Conservation (phyloP, 2,888 invertebrate genomes). For the Oscheius sp. region DNA sequence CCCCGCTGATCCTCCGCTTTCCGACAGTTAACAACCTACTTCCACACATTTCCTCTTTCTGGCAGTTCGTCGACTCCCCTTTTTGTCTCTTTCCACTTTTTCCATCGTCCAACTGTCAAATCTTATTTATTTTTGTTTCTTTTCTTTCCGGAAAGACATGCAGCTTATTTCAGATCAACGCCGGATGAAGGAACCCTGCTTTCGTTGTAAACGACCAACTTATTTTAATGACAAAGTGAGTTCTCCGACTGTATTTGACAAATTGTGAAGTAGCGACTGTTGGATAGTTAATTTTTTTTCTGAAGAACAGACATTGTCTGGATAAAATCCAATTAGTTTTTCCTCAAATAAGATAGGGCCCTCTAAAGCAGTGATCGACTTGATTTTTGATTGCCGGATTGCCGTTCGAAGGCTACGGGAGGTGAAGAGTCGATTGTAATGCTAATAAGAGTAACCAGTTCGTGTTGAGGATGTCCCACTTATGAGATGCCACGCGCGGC, state of each 20-base stretch:
- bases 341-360: too few relatives aligned
- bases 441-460: constrained; percentile 36
- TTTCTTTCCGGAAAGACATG: too few relatives aligned
- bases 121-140: background rate
- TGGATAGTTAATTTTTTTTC: too few relatives aligned
- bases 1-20: constrained; percentile 23
- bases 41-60: background rate
- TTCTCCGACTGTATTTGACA: background rate
- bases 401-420: background rate
- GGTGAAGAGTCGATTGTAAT: constrained; percentile 27
- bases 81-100: background rate
- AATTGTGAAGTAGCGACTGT: too few relatives aligned
- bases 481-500: constrained; percentile 7
- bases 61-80: background rate
- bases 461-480: constrained; percentile 35
- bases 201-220: constrained; percentile 73
- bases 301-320: too few relatives aligned
- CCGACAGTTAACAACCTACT: constrained; percentile 30
- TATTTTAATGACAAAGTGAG: constrained; percentile 73
- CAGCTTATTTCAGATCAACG: background rate
- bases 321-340: too few relatives aligned
- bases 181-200: constrained; percentile 73
- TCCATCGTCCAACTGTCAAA: background rate
- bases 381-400: background rate
- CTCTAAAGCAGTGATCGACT: background rate